Conservation (phyloP, 2,888 invertebrate genomes). For the Encarsia formosa region DNA sequence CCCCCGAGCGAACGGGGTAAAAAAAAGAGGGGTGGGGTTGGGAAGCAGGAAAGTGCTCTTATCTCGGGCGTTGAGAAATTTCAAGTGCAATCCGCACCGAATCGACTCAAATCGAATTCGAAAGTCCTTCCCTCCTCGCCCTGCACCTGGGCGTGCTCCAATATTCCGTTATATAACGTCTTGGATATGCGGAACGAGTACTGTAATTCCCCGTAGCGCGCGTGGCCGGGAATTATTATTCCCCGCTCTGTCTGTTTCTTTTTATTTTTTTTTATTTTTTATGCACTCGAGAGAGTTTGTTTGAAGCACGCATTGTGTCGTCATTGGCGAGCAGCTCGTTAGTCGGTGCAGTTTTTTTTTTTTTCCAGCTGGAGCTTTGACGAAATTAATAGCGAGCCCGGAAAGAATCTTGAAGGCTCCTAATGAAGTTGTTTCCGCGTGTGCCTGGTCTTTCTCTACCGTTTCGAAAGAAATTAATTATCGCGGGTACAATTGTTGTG, state of each 20-base stretch:
- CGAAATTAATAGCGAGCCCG: too few relatives aligned
- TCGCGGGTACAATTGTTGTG: too few relatives aligned
- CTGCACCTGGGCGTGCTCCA: not conserved
- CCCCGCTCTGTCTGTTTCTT: not conserved
- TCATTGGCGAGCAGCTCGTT: too few relatives aligned
- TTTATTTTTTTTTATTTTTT: not conserved
- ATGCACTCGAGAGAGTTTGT: not conserved
- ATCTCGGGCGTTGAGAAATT: constrained; percentile 13
- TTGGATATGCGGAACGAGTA: constrained; percentile 31
- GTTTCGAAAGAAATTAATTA: too few relatives aligned
- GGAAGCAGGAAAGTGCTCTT: too few relatives aligned
- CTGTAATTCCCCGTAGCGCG: constrained; percentile 32
- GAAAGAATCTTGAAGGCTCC: too few relatives aligned
- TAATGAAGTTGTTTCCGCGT: too few relatives aligned
- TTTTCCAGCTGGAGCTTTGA: too few relatives aligned
- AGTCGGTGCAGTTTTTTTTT: too few relatives aligned
- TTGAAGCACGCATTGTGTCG: too few relatives aligned
- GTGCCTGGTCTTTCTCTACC: too few relatives aligned
- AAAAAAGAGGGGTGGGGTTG: not conserved
- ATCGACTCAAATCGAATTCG: constrained; percentile 26
- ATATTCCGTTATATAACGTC: constrained; percentile 10
- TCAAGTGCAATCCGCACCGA: constrained; percentile 20
- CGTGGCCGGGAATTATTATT: constrained; percentile 22
- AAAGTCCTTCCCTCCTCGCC: constrained; percentile 1
- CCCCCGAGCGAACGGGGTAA: not conserved